Percentiles rank a stretch among this genome's conserved stretches.
Conservation (phyloP, 1,140 invertebrate species). For the Drosophila virilis region DNA sequence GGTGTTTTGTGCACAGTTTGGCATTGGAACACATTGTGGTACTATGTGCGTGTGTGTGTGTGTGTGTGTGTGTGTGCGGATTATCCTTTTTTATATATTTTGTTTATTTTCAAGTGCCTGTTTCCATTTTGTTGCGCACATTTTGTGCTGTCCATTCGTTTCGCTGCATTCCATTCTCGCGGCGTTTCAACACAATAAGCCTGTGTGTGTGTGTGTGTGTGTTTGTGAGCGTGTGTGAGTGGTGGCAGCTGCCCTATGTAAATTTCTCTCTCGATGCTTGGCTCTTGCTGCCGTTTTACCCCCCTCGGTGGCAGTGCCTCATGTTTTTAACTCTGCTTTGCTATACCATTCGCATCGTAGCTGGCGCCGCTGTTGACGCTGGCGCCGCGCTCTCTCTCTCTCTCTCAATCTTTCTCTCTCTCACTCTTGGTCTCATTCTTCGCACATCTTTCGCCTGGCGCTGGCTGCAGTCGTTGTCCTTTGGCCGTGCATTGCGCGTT, state of each 20-base stretch:
- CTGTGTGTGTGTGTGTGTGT: constrained; percentile 2
- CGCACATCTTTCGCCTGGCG: constrained; percentile 48
- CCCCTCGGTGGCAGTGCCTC: constrained; percentile 20
- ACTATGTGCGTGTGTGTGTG: not conserved
- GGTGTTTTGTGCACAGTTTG: constrained; percentile 65
- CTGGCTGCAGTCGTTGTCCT: constrained; percentile 73
- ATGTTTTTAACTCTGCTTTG: constrained; percentile 47
- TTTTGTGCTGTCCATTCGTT: constrained; percentile 73
- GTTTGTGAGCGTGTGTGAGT: constrained; percentile 21
- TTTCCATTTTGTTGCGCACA: constrained; percentile 70
- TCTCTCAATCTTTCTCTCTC: constrained; percentile 5
- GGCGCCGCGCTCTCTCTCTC: constrained; percentile 27
- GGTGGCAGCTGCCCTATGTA: constrained; percentile 65
- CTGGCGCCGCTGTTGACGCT: constrained; percentile 43
- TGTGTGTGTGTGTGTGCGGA: constrained; percentile 39
- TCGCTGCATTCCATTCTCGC: constrained; percentile 80
- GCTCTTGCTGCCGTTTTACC: constrained; percentile 27
- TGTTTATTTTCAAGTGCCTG: constrained; percentile 71
- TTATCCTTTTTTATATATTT: constrained; percentile 80
- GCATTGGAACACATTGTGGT: constrained; percentile 52
- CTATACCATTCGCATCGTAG: constrained; percentile 52
- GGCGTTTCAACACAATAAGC: constrained; percentile 62
- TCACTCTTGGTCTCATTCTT: constrained; percentile 35
- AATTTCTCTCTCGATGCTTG: constrained; percentile 34
- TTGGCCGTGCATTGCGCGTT: constrained; percentile 67